Evolutionary conservation across 2,797 vertebrate species (phyloP).

Genomic region (Eulemur coronatus): DNA sequence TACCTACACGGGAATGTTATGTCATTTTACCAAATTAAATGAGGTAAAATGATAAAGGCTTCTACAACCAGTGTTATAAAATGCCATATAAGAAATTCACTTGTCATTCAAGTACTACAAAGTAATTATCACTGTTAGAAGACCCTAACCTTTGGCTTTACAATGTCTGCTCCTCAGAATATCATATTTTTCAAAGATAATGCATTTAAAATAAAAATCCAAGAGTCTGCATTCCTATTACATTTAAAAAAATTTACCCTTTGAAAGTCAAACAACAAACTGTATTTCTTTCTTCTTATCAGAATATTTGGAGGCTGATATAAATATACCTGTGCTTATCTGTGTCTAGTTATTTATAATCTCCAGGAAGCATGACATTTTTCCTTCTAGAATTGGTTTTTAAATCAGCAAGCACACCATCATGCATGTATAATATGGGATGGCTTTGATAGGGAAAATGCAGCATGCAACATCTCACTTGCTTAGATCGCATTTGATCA

Average conservation of each 20-base stretch:
- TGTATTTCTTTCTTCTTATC: conserved; percentile 16
- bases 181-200: conserved; percentile 38
- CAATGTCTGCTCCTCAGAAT: background rate
- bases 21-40: background rate
- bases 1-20: background rate
- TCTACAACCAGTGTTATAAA: background rate
- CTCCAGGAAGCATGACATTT: background rate
- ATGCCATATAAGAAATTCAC: background rate
- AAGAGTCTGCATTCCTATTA: background rate
- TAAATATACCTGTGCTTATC: background rate
- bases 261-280: conserved; percentile 49
- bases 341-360: conserved; percentile 33
- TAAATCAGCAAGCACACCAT: background rate
- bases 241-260: background rate
- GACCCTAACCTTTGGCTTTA: background rate
- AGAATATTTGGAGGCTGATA: conserved; percentile 28
- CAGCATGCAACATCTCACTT: background rate
- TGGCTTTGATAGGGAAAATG: background rate
- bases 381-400: conserved; percentile 36
- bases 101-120: conserved; percentile 15
- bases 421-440: background rate
- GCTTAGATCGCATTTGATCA: background rate
- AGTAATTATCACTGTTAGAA: conserved; percentile 1
- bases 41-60: background rate
- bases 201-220: conserved; percentile 44